Evolutionary conservation across 2,888 invertebrate genomes (phyloP).

Genomic region (Cynaeus angustus): DNA sequence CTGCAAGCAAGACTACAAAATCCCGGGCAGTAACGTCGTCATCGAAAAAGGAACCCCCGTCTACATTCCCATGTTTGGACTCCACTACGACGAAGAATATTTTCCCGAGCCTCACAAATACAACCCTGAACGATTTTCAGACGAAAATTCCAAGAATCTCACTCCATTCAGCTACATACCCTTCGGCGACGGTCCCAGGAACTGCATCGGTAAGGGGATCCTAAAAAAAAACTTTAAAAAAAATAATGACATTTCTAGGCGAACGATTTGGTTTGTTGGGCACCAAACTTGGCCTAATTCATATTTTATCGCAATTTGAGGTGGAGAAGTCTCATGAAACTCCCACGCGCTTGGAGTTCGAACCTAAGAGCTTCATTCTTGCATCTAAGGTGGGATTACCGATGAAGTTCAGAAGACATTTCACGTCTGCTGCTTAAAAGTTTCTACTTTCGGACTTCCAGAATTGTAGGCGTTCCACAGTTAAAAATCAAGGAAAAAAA

Average conservation of each 20-base stretch:
- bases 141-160: constrained; percentile 54
- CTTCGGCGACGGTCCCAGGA: constrained; percentile 61
- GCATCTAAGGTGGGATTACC: constrained; percentile 57
- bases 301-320: constrained; percentile 54
- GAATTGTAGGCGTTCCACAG: too few species aligned
- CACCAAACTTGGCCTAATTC: constrained; percentile 53
- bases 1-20: constrained; percentile 52
- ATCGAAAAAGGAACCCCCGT: constrained; percentile 62
- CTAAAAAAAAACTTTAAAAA: neutral
- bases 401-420: constrained; percentile 49
- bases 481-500: too few species aligned
- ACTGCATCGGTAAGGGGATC: constrained; percentile 60
- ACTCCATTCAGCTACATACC: constrained; percentile 60
- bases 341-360: constrained; percentile 55
- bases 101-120: constrained; percentile 62
- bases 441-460: too few species aligned
- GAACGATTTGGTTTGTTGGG: constrained; percentile 57
- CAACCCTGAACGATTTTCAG: constrained; percentile 61
- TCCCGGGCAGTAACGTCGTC: constrained; percentile 70
- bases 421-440: constrained; percentile 20
- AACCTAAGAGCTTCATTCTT: constrained; percentile 53
- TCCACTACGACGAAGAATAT: constrained; percentile 62
- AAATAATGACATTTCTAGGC: too few species aligned
- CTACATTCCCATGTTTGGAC: constrained; percentile 58
- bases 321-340: constrained; percentile 54